Evolutionary conservation across 2,888 invertebrate species (phyloP).

Genomic region (Synanthedon tipuliformis): DNA sequence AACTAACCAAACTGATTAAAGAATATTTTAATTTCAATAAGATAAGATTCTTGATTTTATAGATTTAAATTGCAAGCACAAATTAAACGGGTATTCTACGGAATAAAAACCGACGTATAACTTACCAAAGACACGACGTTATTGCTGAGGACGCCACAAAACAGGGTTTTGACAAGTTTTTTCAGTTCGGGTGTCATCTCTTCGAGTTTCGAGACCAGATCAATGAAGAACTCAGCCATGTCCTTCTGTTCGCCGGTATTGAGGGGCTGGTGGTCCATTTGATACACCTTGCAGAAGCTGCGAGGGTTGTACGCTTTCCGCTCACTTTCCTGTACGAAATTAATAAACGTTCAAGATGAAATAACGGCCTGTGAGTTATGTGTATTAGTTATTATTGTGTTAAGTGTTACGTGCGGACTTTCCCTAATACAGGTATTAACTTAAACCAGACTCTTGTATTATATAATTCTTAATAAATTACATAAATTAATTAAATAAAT

Average conservation of each 20-base stretch:
- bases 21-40: too few relatives aligned
- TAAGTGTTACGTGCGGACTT: too few relatives aligned
- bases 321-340: slow-evolving; percentile 80
- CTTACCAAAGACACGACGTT: slow-evolving; percentile 92
- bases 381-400: too few relatives aligned
- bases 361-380: not conserved
- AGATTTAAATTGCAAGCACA: too few relatives aligned
- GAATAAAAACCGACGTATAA: slow-evolving; percentile 6
- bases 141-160: slow-evolving; percentile 94
- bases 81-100: too few relatives aligned
- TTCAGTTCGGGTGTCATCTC: slow-evolving; percentile 95
- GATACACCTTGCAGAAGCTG: slow-evolving; percentile 95
- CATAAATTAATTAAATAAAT: too few relatives aligned
- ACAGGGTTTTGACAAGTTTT: slow-evolving; percentile 87
- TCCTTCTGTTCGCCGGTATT: slow-evolving; percentile 98
- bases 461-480: too few relatives aligned
- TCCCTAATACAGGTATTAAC: too few relatives aligned
- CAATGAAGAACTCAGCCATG: slow-evolving; percentile 98
- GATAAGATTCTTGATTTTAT: too few relatives aligned
- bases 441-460: too few relatives aligned
- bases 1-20: too few relatives aligned
- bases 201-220: slow-evolving; percentile 93
- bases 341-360: not conserved
- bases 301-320: slow-evolving; percentile 95
- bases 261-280: slow-evolving; percentile 96